Evolutionary conservation across 2,113 vertebrate species (phyloP).

Genomic region (Ardeotis arabs): DNA sequence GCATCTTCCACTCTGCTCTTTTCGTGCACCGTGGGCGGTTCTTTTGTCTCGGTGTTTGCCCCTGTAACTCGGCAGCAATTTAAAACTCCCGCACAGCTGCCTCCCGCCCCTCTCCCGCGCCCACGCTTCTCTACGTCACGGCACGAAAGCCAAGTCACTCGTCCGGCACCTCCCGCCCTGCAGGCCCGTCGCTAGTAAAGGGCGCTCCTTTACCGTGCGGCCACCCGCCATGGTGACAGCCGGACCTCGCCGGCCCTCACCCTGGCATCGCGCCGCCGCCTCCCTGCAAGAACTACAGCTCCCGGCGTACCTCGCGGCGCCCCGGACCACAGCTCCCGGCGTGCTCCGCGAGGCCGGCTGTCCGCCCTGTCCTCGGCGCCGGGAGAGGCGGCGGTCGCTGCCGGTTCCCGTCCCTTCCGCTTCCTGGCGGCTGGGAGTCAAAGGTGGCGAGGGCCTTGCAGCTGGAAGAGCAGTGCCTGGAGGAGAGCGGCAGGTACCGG

Average conservation of each 20-base stretch:
- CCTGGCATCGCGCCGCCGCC: no score
- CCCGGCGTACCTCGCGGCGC: no score
- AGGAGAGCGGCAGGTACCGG: neutral
- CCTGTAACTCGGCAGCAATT: fast-evolving
- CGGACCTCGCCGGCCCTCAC: no score
- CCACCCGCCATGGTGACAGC: no score
- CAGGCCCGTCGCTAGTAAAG: no score
- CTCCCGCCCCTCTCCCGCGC: no score
- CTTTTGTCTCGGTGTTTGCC: neutral
- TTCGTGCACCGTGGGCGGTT: fast-evolving
- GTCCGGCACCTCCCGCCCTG: neutral
- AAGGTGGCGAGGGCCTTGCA: neutral
- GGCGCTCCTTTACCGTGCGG: neutral
- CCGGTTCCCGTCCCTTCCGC: neutral
- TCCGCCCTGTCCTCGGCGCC: no score
- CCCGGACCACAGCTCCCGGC: neutral
- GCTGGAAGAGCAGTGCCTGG: neutral
- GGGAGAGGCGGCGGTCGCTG: neutral
- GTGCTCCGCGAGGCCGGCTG: no score
- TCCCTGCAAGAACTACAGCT: no score
- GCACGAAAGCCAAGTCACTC: no score
- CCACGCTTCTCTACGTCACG: no score
- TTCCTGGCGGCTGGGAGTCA: neutral
- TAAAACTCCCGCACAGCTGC: neutral
- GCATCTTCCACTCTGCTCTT: neutral